Percentiles rank a stretch among this genome's conserved stretches.
Conservation (phyloP, 2,113 vertebrate species). For the Nanorana parkeri region DNA sequence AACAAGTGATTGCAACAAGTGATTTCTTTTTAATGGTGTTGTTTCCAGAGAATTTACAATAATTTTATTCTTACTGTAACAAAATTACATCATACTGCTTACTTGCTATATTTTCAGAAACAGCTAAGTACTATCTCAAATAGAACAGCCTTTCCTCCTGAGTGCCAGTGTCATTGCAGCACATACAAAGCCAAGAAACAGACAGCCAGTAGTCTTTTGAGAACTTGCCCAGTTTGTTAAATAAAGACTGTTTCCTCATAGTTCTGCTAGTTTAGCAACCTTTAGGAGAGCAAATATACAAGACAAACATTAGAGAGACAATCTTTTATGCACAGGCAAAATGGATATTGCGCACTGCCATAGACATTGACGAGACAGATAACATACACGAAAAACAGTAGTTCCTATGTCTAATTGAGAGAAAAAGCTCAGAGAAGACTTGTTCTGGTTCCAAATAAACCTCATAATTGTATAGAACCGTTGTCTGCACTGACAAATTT, state of each 20-base stretch:
- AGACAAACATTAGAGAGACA: slow-evolving; percentile 57
- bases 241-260: slow-evolving; percentile 53
- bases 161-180: slow-evolving; percentile 48
- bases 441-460: slow-evolving; percentile 67
- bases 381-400: slow-evolving; percentile 62
- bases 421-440: slow-evolving; percentile 61
- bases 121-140: slow-evolving; percentile 48
- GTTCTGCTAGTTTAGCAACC: slow-evolving; percentile 57
- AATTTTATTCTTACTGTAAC: slow-evolving; percentile 2
- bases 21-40: neutral
- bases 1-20: too few species aligned
- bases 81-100: slow-evolving; percentile 29
- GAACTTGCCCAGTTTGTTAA: slow-evolving; percentile 56
- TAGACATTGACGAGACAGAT: slow-evolving; percentile 52
- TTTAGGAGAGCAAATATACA: slow-evolving; percentile 57
- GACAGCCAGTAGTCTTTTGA: slow-evolving; percentile 55
- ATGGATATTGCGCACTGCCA: slow-evolving; percentile 49
- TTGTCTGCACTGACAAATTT: slow-evolving; percentile 59
- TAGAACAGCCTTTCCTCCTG: slow-evolving; percentile 32
- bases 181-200: slow-evolving; percentile 55
- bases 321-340: slow-evolving; percentile 58
- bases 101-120: slow-evolving; percentile 53
- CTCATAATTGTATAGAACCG: slow-evolving; percentile 62
- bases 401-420: slow-evolving; percentile 70
- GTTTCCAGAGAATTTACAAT: slow-evolving; percentile 25